Base-by-base conservation (phyloP, 2,888 invertebrate species). In the Rutpela maculata region DNA sequence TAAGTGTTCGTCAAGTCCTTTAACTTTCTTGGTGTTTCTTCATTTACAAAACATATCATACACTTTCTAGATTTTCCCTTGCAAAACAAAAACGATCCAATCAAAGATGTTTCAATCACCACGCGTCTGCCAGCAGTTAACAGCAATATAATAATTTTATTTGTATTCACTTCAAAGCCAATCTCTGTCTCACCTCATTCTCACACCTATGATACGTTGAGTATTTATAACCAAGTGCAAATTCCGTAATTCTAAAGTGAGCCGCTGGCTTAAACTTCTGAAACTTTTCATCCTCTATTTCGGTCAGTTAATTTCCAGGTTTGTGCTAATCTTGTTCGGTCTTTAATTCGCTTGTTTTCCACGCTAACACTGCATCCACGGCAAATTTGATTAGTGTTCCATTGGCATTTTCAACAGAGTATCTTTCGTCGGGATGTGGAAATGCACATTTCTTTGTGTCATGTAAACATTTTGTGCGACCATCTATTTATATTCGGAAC, bases 261-360 rank as follows among this genome's bases (percentile, higher is more conserved):
- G 74, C 57, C 73, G 74, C 57, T 69, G 78, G 57, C 67, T 67
- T 65, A 43, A 62, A 31, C 66, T 67, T 69, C 66, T 65, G 57
- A 70, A 80, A 78, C 76, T 80, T 80, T 76, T 66, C 70, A 59
- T 76, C 63, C 76, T 77, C 67, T 78, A 80, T 79, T 78, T 79
- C 79, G 78, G 80, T 77, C 80, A 79, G 80, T 81, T 79, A 81
- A 81, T 81, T 81, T 81, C 62, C 73, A 67, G 75, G 43, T 79
- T 78, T 71, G 65, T 69, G 74, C 73, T 81, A 79, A 81, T 77
- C 77, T 63, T 57, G 76, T 78, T 71, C 78, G 78, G 38, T 73
- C 67, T 65, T 55, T 57, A 71, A 73, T 75, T 60, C 63, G 59
- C 62, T n/a, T 72, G 76, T 67, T 73, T 75, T 77, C 69, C 76